Base-by-base conservation (phyloP, 1,140 invertebrate genomes). In the Drosophila ohnishii region DNA sequence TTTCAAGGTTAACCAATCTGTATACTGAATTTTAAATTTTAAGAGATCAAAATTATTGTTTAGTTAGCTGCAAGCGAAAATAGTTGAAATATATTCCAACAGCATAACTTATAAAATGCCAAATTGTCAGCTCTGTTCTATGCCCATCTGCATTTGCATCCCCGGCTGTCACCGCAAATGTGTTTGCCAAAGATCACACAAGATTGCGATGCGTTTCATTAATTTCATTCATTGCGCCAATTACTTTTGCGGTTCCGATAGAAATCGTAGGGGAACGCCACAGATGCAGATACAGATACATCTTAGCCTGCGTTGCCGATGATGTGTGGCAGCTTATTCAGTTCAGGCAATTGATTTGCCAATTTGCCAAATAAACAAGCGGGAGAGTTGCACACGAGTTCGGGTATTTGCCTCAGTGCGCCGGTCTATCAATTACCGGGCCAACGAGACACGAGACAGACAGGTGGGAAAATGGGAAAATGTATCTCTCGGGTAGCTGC, bases 321-420 rank as follows among this genome's bases (percentile, higher is more conserved):
- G 61, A 63, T 48, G 44, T 50, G 66, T 44, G 53, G 67, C 55
- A 72, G 70, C 70, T 73, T 51, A 73, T 45, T 73, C 71, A 56
- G 55, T 71, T 71, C 67, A 48, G 72, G 53, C 80, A 84, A 84
- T 83, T 83, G 80, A 84, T 83, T 84, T 83, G 75, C 53, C 80
- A 83, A 83, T 79, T 83, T 76, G 63, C 39, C 72, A 71, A 79
- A 76, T 56, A 75, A 84, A 83, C 78, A 71, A 45, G 69, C 61
- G 55, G 55, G 19, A 39, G 51, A 48, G 67, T n/a, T 58, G 51
- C 57, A 45, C 67, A 62, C 42, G 70, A 67, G 60, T 45, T 10
- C 59, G 51, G 22, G 34, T 63, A 62, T 75, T 64, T 62, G 80
- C 70, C 48, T 75, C 64, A 79, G 22, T 79, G 71, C 53, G 14